Evolutionary conservation across 2,797 vertebrate genomes (phyloP), one percentile per base, ranked within the genome.

Genomic region (Picus viridis): DNA sequence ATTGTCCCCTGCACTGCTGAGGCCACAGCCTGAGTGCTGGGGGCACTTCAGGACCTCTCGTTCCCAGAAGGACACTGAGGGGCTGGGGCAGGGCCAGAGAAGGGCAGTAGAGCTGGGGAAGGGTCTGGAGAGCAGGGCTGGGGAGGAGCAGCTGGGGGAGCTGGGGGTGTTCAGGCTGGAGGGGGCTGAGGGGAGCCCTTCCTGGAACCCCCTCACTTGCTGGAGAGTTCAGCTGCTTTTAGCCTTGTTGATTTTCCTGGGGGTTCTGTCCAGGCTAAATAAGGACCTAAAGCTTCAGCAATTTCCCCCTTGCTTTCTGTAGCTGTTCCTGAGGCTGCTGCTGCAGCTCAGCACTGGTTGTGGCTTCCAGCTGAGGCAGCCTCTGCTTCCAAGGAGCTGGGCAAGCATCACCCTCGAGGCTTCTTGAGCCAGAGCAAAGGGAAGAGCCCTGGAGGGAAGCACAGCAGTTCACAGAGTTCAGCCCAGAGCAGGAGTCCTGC

Each of bases 221-320:
- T 19, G 30, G 39, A 39, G 51, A 23, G 27, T 30, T 45, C 17
- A 65, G 79, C 90, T 92, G 34, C 70, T 89, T 89, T 92, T 86
- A 89, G 86, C 62, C 67, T 69, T 87, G 83, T 76, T 92, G 83
- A 89, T 69, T 86, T 87, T 80, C 80, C 51, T 45, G 72, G 79
- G 16, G 12, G 68, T 92, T 76, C 79, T 89, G 27, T 63, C 45
- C 59, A 59, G 74, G 70, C 90, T 92, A 87, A 92, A 92, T 92
- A 92, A 87, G 65, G 83, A 24, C 62, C 65, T 72, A 56, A 83
- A 51, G 54, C 61, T 83, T 72, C 56, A 75, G 79, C 53, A 87
- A 6, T 54, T 89, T 84, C 83, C 75, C 34, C 74, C 67, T 81
- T 83, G 65, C 34, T 72, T 92, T 83, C 64, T 87, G 51, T 75